These are phyloP conservation scores for Mareca strepera DNA, from an alignment of 2,797 vertebrate genomes.

Conservation along the genomic window DNA sequence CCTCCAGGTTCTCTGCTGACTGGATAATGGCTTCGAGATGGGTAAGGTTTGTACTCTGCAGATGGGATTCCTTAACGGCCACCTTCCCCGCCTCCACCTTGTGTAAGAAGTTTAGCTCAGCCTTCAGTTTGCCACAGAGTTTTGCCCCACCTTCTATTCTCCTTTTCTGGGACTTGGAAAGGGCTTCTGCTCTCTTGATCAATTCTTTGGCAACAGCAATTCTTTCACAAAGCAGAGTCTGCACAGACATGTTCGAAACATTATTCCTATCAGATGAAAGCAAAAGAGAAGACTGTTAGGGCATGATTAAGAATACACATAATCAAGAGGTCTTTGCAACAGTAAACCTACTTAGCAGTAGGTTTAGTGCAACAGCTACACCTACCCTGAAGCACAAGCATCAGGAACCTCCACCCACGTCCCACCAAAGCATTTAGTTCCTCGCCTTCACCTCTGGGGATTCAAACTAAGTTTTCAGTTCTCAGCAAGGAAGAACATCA, in stretches of 20 bases:
- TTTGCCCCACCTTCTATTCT: slow-evolving; percentile 90
- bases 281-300: background rate
- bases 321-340: background rate
- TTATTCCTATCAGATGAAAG: slow-evolving; percentile 79
- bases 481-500: background rate
- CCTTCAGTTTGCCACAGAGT: slow-evolving; percentile 89
- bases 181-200: slow-evolving; percentile 85
- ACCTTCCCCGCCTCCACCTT: slow-evolving; percentile 88
- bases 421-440: background rate
- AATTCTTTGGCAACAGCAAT: slow-evolving; percentile 86
- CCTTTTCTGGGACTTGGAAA: slow-evolving; percentile 82
- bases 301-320: background rate
- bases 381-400: background rate
- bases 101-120: slow-evolving; percentile 91
- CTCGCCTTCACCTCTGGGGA: background rate
- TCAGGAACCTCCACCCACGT: background rate
- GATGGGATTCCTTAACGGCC: slow-evolving; percentile 90
- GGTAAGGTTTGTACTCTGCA: slow-evolving; percentile 95
- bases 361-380: background rate
- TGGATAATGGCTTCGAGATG: slow-evolving; percentile 92
- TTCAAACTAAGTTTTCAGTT: background rate
- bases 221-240: slow-evolving; percentile 84
- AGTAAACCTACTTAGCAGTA: background rate
- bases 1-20: slow-evolving; percentile 88
- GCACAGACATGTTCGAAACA: slow-evolving; percentile 87